Conservation (phyloP, 2,888 invertebrate genomes). For the Ganaspis brasiliensis region DNA sequence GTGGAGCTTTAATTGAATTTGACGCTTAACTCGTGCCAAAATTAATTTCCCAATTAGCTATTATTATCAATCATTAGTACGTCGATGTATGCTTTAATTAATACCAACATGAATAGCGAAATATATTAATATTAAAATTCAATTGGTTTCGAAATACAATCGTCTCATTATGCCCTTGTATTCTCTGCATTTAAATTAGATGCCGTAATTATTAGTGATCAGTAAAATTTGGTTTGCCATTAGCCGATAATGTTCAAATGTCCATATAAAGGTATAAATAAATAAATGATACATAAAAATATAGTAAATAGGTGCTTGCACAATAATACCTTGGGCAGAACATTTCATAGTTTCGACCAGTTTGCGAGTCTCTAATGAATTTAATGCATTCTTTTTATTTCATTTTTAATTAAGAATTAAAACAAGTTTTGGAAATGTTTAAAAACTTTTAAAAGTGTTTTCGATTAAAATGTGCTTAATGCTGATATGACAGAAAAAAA, state of each 20-base stretch:
- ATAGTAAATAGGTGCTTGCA: neutral
- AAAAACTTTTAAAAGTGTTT: too few relatives aligned
- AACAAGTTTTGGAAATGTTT: too few relatives aligned
- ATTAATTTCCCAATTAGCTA: slow-evolving; percentile 15
- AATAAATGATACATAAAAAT: neutral
- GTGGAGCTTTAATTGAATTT: neutral
- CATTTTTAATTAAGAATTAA: too few relatives aligned
- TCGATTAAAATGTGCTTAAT: too few relatives aligned
- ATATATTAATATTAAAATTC: slow-evolving; percentile 9
- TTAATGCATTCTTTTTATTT: too few relatives aligned
- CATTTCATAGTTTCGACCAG: too few relatives aligned
- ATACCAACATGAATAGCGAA: neutral
- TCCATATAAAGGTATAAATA: neutral
- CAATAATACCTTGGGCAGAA: too few relatives aligned
- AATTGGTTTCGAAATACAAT: slow-evolving; percentile 3
- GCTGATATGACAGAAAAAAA: too few relatives aligned
- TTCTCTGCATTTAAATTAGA: neutral
- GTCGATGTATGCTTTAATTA: slow-evolving; percentile 16
- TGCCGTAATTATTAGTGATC: neutral
- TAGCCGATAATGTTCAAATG: neutral
- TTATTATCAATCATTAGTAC: slow-evolving; percentile 16
- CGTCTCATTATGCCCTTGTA: neutral
- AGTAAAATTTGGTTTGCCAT: neutral
- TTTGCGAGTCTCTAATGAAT: too few relatives aligned
- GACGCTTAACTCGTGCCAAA: neutral